Percentiles rank a stretch among this genome's conserved stretches.
Evolutionary conservation across 2,113 vertebrate species (phyloP).

Genomic region (Meles meles): DNA sequence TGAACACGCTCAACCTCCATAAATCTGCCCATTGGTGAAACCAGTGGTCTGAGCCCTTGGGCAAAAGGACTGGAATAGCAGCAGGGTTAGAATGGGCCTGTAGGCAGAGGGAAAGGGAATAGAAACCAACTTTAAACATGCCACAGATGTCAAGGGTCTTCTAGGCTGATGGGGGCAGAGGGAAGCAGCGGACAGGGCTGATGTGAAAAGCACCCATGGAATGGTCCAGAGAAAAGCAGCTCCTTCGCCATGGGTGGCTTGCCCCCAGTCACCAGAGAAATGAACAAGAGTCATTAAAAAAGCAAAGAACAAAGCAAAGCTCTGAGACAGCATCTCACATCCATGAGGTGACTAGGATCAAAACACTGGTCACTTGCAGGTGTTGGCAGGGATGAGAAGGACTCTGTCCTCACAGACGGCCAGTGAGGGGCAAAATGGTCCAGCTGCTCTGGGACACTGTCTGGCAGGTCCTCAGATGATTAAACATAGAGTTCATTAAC

Average conservation of each 20-base stretch:
- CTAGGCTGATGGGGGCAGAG: fast-evolving
- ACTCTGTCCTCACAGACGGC: not conserved
- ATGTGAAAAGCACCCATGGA: fast-evolving
- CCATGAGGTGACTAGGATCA: not conserved
- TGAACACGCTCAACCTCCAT: not conserved
- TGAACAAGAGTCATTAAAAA: not conserved
- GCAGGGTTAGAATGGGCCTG: not conserved
- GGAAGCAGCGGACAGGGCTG: not conserved
- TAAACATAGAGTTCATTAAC: not conserved
- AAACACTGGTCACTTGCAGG: not conserved
- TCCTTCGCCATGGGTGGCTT: not conserved
- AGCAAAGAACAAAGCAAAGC: not conserved
- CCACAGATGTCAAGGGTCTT: not conserved
- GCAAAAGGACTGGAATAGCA: not conserved
- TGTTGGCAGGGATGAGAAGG: not conserved
- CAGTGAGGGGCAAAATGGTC: not conserved
- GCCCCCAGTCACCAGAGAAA: not conserved
- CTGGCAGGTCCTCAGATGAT: not conserved
- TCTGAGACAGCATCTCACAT: not conserved
- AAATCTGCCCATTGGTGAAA: not conserved
- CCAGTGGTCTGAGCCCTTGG: not conserved
- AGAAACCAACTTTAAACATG: not conserved
- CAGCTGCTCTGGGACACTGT: not conserved
- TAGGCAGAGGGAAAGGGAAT: not conserved
- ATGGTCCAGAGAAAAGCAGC: not conserved